Evolutionary conservation across 2,113 vertebrate species (phyloP).

Genomic region (Procavia capensis): DNA sequence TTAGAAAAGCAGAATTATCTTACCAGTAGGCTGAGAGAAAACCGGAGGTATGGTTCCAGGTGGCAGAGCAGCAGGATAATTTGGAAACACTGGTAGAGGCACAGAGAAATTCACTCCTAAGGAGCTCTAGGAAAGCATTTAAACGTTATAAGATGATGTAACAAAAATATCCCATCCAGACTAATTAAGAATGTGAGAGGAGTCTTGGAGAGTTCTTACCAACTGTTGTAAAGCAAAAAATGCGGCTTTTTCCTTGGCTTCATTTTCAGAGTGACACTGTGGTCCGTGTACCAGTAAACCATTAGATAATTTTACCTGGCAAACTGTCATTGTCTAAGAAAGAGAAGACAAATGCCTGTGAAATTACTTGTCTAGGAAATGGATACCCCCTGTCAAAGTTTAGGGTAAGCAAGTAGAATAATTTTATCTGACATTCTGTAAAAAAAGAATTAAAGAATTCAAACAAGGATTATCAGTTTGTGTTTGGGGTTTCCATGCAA

Average conservation of each 20-base stretch:
- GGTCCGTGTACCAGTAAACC: conserved; percentile 94
- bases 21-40: conserved; percentile 89
- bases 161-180: not conserved
- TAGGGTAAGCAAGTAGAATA: conserved; percentile 6
- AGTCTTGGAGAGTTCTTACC: conserved; percentile 85
- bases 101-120: conserved; percentile 92
- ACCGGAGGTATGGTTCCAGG: conserved; percentile 89
- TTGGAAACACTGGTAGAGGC: conserved; percentile 91
- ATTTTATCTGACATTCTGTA: not conserved
- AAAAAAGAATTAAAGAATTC: conserved; percentile 35
- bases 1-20: conserved; percentile 62
- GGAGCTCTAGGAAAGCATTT: conserved; percentile 88
- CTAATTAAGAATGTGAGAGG: conserved; percentile 21
- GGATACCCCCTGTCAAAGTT: not conserved
- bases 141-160: conserved; percentile 55
- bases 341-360: conserved; percentile 20
- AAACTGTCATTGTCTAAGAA: conserved; percentile 92
- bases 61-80: conserved; percentile 88
- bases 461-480: not conserved
- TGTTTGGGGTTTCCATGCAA: not conserved
- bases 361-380: conserved; percentile 29
- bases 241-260: conserved; percentile 97
- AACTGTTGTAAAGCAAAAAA: conserved; percentile 95
- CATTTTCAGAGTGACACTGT: conserved; percentile 94
- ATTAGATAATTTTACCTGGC: conserved; percentile 95